A percentile compares a stretch with the other conserved stretches of the same genome.
phyloP scores from a whole-genome alignment of 2,888 invertebrate genomes.

The Choreutis nemorana region DNA sequence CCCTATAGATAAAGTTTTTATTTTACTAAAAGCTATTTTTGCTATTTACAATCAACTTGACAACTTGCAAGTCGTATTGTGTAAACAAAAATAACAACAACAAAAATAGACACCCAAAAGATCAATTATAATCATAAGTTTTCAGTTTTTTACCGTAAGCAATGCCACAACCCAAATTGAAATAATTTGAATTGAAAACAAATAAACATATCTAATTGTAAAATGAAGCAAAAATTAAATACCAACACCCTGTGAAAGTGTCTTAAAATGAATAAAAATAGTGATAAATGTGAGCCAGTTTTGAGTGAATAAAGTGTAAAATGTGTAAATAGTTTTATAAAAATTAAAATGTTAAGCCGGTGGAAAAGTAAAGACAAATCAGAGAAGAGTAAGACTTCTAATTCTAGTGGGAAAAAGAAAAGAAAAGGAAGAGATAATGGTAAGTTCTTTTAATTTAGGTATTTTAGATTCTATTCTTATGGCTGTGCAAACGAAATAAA shows the following conservation, averaged over 20 bases:
- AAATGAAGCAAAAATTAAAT: not conserved
- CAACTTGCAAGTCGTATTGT: no score
- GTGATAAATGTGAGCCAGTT: not conserved
- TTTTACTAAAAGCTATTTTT: no score
- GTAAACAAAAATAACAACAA: no score
- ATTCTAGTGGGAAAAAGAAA: slow-evolving; percentile 78
- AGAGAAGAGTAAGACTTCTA: slow-evolving; percentile 69
- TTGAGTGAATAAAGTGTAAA: not conserved
- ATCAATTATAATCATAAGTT: no score
- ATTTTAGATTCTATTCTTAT: no score
- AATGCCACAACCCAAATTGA: no score
- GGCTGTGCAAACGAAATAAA: not conserved
- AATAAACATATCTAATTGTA: slow-evolving; percentile 14
- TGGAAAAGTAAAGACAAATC: slow-evolving; percentile 88
- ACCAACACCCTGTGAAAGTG: not conserved
- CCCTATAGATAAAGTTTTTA: no score
- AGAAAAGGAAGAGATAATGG: slow-evolving; percentile 86
- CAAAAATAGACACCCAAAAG: no score
- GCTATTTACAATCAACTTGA: no score
- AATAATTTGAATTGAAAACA: no score
- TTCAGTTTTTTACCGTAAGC: no score
- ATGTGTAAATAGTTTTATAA: not conserved
- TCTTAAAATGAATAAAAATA: not conserved
- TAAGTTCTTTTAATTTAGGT: slow-evolving; percentile 54
- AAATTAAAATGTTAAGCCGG: slow-evolving; percentile 76